Conservation (phyloP, 2,888 invertebrate genomes). For the Chromoteleia sp. region DNA sequence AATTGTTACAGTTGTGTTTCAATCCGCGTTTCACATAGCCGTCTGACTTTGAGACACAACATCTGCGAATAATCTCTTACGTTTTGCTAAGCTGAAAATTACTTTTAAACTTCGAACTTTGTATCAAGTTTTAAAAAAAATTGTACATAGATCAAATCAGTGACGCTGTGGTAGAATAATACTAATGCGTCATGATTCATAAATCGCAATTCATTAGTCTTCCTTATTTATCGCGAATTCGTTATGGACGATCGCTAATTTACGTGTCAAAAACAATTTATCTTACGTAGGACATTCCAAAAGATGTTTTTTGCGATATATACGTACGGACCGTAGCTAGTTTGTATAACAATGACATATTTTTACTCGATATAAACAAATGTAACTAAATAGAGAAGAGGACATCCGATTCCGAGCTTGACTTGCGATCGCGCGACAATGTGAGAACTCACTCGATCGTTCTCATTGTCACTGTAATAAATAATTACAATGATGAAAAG, state of each 20-base stretch:
- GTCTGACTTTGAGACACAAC: background rate
- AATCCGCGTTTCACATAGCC: background rate
- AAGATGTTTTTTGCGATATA: background rate
- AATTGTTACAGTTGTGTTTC: background rate
- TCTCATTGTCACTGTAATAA: conserved; percentile 16
- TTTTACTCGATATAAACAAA: conserved; percentile 21
- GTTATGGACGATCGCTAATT: conserved; percentile 9
- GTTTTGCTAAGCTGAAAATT: background rate
- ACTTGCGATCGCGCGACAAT: conserved; percentile 72
- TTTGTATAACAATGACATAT: conserved; percentile 6
- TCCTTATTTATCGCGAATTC: conserved; percentile 45
- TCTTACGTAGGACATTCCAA: conserved; percentile 32
- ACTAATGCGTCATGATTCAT: conserved; percentile 3
- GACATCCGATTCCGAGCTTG: conserved; percentile 48
- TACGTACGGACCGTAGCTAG: conserved; percentile 1
- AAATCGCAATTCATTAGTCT: conserved; percentile 39
- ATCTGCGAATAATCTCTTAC: conserved; percentile 8
- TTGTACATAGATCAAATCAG: conserved; percentile 5
- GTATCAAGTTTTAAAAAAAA: conserved; percentile 9
- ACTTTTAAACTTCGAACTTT: conserved; percentile 12
- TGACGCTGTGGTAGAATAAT: conserved; percentile 3
- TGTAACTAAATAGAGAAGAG: conserved; percentile 17
- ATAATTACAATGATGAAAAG: conserved; percentile 59
- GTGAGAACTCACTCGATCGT: background rate
- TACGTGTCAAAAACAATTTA: conserved; percentile 20